Evolutionary conservation across 2,797 vertebrate genomes (phyloP).

Genomic region (Danionella dracula): DNA sequence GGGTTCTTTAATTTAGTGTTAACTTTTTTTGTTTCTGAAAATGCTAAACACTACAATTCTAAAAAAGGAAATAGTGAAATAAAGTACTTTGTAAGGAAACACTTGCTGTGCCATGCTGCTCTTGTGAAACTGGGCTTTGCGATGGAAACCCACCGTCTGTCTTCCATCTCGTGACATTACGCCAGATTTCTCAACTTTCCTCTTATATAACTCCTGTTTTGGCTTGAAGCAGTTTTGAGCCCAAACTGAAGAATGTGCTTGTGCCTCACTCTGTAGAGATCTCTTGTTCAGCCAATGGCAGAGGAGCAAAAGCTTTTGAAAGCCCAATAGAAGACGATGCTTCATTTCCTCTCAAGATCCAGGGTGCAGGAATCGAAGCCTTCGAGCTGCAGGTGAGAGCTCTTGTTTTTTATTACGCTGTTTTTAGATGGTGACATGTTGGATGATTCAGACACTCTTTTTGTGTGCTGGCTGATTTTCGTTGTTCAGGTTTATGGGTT

Average conservation of each 20-base stretch:
- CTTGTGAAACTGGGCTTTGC: not conserved
- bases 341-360: slow-evolving; percentile 71
- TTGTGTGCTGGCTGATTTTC: not conserved
- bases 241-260: not conserved
- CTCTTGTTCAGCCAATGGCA: slow-evolving; percentile 34
- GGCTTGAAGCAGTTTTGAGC: not conserved
- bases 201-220: slow-evolving; percentile 2
- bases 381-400: slow-evolving; percentile 75
- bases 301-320: slow-evolving; percentile 17
- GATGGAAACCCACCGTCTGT: not conserved
- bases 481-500: slow-evolving; percentile 65
- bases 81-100: too few relatives aligned
- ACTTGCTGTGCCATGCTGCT: too few relatives aligned
- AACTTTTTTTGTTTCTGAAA: too few relatives aligned
- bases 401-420: not conserved
- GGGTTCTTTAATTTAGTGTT: too few relatives aligned
- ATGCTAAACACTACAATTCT: too few relatives aligned
- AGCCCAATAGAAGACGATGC: slow-evolving; percentile 54
- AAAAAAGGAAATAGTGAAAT: too few relatives aligned
- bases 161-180: not conserved
- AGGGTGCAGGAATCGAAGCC: slow-evolving; percentile 71
- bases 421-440: not conserved
- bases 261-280: slow-evolving; percentile 49
- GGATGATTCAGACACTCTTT: too few relatives aligned
- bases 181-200: not conserved